phyloP scores from a whole-genome alignment of 2,888 invertebrate genomes.

The Drosophila tripunctata region DNA sequence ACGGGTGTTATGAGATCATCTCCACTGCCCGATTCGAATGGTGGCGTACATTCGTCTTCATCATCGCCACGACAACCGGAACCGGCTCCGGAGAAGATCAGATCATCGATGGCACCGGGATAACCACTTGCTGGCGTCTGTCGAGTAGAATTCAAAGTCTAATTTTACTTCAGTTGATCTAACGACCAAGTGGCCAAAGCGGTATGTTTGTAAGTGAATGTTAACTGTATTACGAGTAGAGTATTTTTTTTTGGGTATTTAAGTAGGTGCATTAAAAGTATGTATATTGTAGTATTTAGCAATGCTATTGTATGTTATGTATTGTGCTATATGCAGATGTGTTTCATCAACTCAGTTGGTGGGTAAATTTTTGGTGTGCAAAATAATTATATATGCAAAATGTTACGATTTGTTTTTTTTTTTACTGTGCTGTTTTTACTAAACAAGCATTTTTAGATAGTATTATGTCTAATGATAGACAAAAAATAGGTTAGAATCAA shows the following conservation, averaged over 20 bases:
- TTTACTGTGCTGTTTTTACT: neutral
- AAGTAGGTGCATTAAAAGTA: conserved; percentile 35
- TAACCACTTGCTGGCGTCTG: conserved; percentile 94
- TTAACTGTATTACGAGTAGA: conserved; percentile 46
- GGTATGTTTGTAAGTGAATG: conserved; percentile 56
- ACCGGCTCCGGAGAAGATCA: conserved; percentile 96
- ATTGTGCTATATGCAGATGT: conserved; percentile 7
- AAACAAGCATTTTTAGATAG: no score
- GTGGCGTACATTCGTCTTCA: conserved; percentile 95
- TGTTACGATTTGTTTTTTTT: no score
- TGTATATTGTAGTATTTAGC: conserved; percentile 16
- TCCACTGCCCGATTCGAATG: conserved; percentile 92
- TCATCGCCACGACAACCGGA: conserved; percentile 96
- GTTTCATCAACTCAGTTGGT: neutral
- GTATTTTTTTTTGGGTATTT: no score
- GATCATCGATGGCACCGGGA: conserved; percentile 91
- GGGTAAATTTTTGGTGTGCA: neutral
- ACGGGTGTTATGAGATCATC: conserved; percentile 97
- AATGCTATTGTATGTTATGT: no score
- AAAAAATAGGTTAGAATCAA: no score
- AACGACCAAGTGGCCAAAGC: conserved; percentile 61
- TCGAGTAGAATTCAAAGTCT: conserved; percentile 76
- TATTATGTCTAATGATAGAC: no score
- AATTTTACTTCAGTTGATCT: conserved; percentile 77
- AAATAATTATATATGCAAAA: neutral